Evolutionary conservation across 2,797 vertebrate genomes (phyloP).

Genomic region (Typhlichthys subterraneus): DNA sequence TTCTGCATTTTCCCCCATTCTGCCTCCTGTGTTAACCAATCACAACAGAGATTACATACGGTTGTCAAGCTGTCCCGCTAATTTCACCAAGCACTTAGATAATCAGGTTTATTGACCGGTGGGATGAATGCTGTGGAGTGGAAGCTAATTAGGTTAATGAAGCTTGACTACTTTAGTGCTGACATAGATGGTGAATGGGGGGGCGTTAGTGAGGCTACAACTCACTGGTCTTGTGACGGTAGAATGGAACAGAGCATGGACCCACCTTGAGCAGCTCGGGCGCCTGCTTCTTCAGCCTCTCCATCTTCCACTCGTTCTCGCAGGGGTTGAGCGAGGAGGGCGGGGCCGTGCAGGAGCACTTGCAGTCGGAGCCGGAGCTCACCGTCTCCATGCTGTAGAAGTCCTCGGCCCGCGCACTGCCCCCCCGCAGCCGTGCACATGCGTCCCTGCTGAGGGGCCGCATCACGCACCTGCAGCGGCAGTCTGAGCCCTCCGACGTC

Average conservation of each 20-base stretch:
- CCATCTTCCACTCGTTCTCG: slow-evolving; percentile 96
- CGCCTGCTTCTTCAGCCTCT: slow-evolving; percentile 95
- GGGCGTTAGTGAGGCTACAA: background rate
- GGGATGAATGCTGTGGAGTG: background rate
- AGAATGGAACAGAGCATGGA: too few species aligned
- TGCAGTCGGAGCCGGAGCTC: slow-evolving; percentile 93
- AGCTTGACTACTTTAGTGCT: background rate
- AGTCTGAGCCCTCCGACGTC: slow-evolving; percentile 96
- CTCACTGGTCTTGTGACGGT: background rate
- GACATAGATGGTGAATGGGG: background rate
- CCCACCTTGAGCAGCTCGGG: slow-evolving; percentile 92
- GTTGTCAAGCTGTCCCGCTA: background rate
- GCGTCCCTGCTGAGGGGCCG: slow-evolving; percentile 90
- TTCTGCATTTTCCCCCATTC: too few species aligned
- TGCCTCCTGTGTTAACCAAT: too few species aligned
- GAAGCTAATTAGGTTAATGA: background rate
- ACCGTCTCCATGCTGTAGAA: slow-evolving; percentile 97
- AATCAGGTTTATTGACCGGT: slow-evolving; percentile 1
- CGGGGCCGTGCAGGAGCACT: slow-evolving; percentile 93
- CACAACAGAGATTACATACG: too few species aligned
- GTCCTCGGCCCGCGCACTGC: slow-evolving; percentile 86
- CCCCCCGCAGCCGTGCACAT: slow-evolving; percentile 84
- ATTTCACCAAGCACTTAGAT: slow-evolving; percentile 3
- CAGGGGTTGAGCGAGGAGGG: slow-evolving; percentile 97
- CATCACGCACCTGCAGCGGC: slow-evolving; percentile 98